Evolutionary conservation across 2,113 vertebrate species (phyloP), one percentile per base, ranked within the genome.

Genomic region (Narcine bancroftii): DNA sequence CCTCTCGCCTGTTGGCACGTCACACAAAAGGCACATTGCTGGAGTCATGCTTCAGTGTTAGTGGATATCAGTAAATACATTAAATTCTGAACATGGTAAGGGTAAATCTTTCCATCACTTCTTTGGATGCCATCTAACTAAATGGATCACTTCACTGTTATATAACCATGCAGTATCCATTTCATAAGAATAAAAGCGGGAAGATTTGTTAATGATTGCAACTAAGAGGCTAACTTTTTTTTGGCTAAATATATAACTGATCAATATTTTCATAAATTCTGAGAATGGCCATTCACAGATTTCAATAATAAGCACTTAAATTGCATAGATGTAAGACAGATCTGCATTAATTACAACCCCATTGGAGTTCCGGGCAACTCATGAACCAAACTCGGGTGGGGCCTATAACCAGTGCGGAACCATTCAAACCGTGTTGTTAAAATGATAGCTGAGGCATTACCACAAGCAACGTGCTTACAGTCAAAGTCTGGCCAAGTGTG

Each of bases 391-490:
- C n/a, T n/a, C n/a, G n/a, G n/a, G n/a, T n/a, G n/a, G n/a, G n/a
- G n/a, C n/a, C n/a, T n/a, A n/a, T 24, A 89, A 19, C 60, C 45
- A 21, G 53, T 66, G 36, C 17, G 29, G 39, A 39, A 66, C 60
- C 87, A 65, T 66, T 89, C 36, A 63, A 89, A 65, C 66, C 85
- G 29, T 89, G 85, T 36, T 65, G 36, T 39, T n/a, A 65, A 65
- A 89, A 33, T 42, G 42, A 89, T 15, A 89, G 53, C 83, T 53
- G 19, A 39, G 29, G 24, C 6, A 0, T 69, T 45, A 42, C 42
- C 42, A 69, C 89, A 39, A 91, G 89, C 39, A 91, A 91, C n/a
- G 42, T 69, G 65, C 42, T 89, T 91, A n/a, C 47, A 91, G 47
- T 45, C 39, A 42, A 0, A 69, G 65, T 29, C 89, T 66, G 65